Evolutionary conservation across 1,140 invertebrate genomes (phyloP), one percentile per base, ranked within the genome.

Genomic region (Drosophila jambulina): DNA sequence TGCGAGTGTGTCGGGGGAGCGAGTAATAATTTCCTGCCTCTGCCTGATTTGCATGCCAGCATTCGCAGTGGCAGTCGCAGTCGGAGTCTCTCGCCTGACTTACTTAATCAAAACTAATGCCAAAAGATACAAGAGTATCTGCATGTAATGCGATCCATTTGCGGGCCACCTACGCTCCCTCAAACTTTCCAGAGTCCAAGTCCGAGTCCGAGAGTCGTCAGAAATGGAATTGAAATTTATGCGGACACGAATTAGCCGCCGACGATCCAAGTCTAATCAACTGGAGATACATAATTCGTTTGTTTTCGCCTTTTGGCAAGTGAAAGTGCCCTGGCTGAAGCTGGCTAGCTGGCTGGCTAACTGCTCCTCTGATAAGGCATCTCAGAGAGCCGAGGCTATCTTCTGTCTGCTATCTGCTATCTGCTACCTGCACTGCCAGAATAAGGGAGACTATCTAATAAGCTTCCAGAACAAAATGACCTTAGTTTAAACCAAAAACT

Each of bases 21-120:
- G 61, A 75, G 75, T 83, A 88, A 88, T 87, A 84, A 87, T 88
- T 87, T 87, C 84, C 84, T 87, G 84, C 59, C 72, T 83, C n/a
- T 69, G 38, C 36, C 57, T 81, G 84, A 88, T 87, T 88, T 87
- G 80, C 84, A 87, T 87, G 84, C 53, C 46, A 57, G 25, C 48
- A 57, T 19, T 76, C 34, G 5, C 0, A 23, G 61, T 38, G 34
- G 5, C 0, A 21, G 61, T 36, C 67, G 43, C 25, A 57, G 34
- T 75, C 46, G 4, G 0, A 25, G 62, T 38, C 68, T 46, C 21
- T 38, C n/a, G 51, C 38, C n/a, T 29, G 68, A 59, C 74, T 76
- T 76, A 76, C 72, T 65, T 59, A 76, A 76, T 76, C 72, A 59
- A 45, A 67, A 40, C 72, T 76, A 67, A 76, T 53, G 62, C 38